phyloP scores from a whole-genome alignment of 2,888 invertebrate species.

The Ethmia dodecea region DNA sequence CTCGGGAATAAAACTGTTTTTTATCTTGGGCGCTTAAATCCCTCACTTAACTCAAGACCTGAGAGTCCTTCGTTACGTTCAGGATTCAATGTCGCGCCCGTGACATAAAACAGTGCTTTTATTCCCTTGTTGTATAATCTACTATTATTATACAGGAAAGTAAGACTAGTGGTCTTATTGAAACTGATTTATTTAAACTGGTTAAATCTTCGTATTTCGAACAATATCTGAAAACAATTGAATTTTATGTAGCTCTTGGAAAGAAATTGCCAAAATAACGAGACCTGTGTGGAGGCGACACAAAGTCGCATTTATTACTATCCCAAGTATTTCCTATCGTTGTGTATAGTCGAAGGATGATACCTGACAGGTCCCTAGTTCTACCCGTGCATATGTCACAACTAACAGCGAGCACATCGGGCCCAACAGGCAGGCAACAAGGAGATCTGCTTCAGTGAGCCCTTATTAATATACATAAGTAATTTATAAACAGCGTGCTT shows the following conservation, averaged over 20 bases:
- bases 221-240: conserved; percentile 44
- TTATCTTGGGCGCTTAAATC: too few species aligned
- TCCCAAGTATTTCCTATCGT: too few species aligned
- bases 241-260: conserved; percentile 31
- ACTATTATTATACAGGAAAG: conserved; percentile 19
- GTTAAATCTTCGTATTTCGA: conserved; percentile 49
- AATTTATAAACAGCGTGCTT: conserved; percentile 37
- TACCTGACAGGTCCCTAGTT: too few species aligned
- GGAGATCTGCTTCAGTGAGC: conserved; percentile 25
- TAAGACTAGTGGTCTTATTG: conserved; percentile 45
- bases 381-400: neutral
- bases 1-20: too few species aligned
- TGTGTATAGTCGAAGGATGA: too few species aligned
- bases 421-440: conserved; percentile 46
- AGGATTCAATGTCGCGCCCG: too few species aligned
- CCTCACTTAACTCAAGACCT: too few species aligned
- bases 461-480: conserved; percentile 32
- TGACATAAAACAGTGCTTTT: too few species aligned
- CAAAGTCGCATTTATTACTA: too few species aligned
- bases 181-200: conserved; percentile 48
- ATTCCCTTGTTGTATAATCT: too few species aligned
- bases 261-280: conserved; percentile 27
- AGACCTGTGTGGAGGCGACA: conserved; percentile 47
- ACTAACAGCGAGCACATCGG: conserved; percentile 26
- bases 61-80: too few species aligned